Evolutionary conservation across 2,797 vertebrate species (phyloP).

Genomic region (Eulemur coronatus): DNA sequence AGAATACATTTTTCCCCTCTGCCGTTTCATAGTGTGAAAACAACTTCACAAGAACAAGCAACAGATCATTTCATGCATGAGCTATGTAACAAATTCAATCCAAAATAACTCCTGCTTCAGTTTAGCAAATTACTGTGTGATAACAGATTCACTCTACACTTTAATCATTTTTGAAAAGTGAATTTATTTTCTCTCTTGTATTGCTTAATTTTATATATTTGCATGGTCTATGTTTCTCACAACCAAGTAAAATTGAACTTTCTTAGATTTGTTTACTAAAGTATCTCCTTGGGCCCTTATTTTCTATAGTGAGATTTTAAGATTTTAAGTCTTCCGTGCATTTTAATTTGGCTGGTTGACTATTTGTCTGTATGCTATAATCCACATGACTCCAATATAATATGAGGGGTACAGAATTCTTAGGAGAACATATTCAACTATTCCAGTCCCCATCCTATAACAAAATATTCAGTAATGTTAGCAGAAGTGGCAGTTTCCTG

Average conservation of each 20-base stretch:
- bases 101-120: slow-evolving; percentile 59
- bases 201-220: neutral
- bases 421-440: neutral
- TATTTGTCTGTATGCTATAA: neutral
- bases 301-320: neutral
- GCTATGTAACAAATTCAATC: slow-evolving; percentile 32
- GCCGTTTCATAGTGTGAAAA: neutral
- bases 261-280: neutral
- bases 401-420: neutral
- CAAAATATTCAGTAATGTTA: neutral
- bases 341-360: neutral
- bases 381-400: neutral
- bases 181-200: slow-evolving; percentile 2
- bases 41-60: slow-evolving; percentile 48
- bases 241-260: slow-evolving; percentile 13
- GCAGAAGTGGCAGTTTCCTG: neutral
- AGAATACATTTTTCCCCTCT: neutral
- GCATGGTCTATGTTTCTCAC: slow-evolving; percentile 16
- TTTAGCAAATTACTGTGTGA: slow-evolving; percentile 57
- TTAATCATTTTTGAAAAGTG: slow-evolving; percentile 48
- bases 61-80: slow-evolving; percentile 36
- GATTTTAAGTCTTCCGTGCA: neutral
- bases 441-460: neutral
- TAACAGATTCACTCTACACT: neutral
- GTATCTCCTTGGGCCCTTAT: neutral